Evolutionary conservation across 2,888 invertebrate genomes (phyloP).

Genomic region (Agrochola litura): DNA sequence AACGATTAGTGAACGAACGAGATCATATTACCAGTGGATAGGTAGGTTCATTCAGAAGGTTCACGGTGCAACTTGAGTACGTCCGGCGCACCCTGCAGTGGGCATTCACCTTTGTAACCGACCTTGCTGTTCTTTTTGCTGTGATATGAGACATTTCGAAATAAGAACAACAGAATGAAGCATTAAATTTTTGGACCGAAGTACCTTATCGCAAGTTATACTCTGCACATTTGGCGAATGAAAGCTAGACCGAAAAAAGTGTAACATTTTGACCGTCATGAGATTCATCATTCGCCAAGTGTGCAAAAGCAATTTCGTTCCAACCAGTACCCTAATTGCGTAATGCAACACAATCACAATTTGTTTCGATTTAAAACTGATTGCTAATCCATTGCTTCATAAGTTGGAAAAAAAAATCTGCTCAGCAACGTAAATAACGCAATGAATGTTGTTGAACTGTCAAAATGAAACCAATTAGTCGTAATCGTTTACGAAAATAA

Average conservation of each 20-base stretch:
- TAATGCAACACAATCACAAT: too few relatives aligned
- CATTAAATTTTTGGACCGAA: background rate
- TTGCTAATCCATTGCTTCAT: too few relatives aligned
- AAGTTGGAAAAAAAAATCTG: too few relatives aligned
- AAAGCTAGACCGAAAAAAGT: background rate
- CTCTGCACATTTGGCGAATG: background rate
- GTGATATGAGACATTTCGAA: background rate
- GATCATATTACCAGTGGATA: conserved; percentile 77
- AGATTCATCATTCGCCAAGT: background rate
- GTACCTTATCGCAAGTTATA: background rate
- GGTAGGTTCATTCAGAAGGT: conserved; percentile 55
- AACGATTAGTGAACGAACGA: conserved; percentile 83
- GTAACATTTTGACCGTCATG: background rate
- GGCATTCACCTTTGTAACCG: conserved; percentile 31
- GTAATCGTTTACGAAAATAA: too few relatives aligned
- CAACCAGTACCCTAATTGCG: background rate
- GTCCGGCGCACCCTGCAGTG: conserved; percentile 16
- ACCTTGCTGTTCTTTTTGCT: background rate
- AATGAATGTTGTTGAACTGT: too few relatives aligned
- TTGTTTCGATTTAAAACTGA: too few relatives aligned
- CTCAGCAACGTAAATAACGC: too few relatives aligned
- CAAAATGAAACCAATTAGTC: too few relatives aligned
- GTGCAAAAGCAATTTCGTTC: background rate
- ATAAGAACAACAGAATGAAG: background rate
- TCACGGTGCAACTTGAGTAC: conserved; percentile 14